These are phyloP conservation scores for Dolomedes plantarius DNA, from an alignment of 2,888 invertebrate species.

Conservation along the genomic window DNA sequence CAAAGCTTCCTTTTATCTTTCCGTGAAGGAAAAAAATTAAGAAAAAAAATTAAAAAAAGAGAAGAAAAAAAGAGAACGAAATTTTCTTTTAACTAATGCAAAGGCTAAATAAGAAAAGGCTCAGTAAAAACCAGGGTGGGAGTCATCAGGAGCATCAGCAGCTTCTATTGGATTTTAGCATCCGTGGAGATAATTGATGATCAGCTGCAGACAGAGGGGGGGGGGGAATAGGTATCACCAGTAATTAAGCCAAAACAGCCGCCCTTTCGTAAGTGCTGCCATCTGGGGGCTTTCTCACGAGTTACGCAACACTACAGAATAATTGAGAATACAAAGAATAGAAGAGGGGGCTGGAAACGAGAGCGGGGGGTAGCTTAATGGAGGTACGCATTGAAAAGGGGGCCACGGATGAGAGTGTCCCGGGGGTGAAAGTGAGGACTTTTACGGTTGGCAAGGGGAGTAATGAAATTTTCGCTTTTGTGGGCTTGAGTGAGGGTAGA, in stretches of 20 bases:
- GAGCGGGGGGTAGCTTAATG: slow-evolving; percentile 37
- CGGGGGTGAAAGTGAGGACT: not conserved
- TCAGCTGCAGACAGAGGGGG: slow-evolving; percentile 17
- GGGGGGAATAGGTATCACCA: slow-evolving; percentile 30
- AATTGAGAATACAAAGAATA: slow-evolving; percentile 47
- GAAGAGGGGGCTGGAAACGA: not conserved
- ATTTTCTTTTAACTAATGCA: slow-evolving; percentile 12
- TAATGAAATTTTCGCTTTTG: slow-evolving; percentile 17
- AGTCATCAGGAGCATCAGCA: slow-evolving; percentile 60
- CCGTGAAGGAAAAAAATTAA: not conserved
- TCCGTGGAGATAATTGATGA: slow-evolving; percentile 64
- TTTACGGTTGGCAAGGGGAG: not conserved
- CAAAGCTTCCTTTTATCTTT: not conserved
- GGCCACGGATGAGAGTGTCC: not conserved
- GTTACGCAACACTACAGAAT: slow-evolving; percentile 65
- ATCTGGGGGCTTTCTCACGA: slow-evolving; percentile 66
- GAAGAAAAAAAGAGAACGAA: not conserved
- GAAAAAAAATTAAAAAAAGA: not conserved
- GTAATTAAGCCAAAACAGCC: slow-evolving; percentile 69
- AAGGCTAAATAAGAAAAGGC: slow-evolving; percentile 1
- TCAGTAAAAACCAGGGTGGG: not conserved
- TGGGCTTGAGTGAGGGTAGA: not conserved
- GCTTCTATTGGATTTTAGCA: slow-evolving; percentile 69
- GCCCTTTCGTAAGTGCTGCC: slow-evolving; percentile 42
- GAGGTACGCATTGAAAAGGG: slow-evolving; percentile 23